These are phyloP conservation scores for Augochlora pura DNA, from an alignment of 1,140 invertebrate species.

Conservation along the genomic window DNA sequence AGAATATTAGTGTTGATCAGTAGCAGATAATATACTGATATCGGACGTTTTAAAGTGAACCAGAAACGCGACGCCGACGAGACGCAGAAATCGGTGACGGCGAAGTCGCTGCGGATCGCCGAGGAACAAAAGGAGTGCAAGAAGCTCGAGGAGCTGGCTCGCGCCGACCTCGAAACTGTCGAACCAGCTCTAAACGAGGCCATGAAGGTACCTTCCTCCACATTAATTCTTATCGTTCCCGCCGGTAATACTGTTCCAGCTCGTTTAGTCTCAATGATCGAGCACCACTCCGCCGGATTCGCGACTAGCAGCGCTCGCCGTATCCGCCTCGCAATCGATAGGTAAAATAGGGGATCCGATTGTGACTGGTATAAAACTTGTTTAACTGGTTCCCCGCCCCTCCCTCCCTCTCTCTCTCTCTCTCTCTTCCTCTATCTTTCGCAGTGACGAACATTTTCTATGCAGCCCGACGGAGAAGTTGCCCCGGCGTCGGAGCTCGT, in stretches of 20 bases:
- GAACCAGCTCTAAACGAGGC: constrained; percentile 92
- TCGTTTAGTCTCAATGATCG: constrained; percentile 17
- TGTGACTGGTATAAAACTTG: not conserved
- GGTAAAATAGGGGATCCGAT: constrained; percentile 13
- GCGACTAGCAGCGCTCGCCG: not conserved
- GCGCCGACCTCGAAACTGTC: constrained; percentile 89
- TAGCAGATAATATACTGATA: not conserved
- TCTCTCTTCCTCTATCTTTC: no score
- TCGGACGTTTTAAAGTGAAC: constrained; percentile 75
- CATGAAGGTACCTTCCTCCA: constrained; percentile 81
- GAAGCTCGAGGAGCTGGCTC: constrained; percentile 88
- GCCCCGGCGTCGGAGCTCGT: not conserved
- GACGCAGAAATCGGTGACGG: constrained; percentile 83
- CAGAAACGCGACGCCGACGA: constrained; percentile 91
- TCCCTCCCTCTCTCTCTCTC: not conserved
- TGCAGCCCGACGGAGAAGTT: not conserved
- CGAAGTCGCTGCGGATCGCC: constrained; percentile 85
- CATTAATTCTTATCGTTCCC: constrained; percentile 2
- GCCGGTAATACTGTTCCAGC: constrained; percentile 1
- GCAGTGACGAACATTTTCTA: not conserved
- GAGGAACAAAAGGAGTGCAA: constrained; percentile 91
- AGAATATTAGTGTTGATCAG: no score
- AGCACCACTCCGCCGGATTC: not conserved
- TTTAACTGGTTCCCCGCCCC: not conserved
- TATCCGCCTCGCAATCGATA: not conserved